Conservation (phyloP, 2,113 vertebrate genomes). For the Struthidea cinerea region DNA sequence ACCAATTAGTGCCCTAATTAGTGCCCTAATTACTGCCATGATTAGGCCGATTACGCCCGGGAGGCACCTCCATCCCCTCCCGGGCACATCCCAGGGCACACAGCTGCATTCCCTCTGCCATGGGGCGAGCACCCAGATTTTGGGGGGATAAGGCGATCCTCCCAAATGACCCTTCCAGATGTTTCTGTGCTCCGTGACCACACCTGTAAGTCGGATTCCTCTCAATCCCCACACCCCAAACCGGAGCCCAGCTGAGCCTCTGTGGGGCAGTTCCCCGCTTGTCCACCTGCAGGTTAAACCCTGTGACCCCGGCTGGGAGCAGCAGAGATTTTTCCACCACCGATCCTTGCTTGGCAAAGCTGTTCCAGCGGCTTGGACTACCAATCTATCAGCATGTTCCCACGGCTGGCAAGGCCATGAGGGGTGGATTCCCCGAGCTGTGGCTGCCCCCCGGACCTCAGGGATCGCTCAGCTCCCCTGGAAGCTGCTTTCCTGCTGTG, state of each 20-base stretch:
- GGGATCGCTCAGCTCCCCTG: background rate
- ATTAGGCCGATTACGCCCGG: background rate
- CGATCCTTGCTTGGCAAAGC: background rate
- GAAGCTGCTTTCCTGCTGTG: background rate
- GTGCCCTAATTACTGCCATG: background rate
- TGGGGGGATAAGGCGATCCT: background rate
- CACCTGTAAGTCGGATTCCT: background rate
- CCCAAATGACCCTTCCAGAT: background rate
- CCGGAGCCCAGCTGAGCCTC: background rate
- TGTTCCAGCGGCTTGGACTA: background rate
- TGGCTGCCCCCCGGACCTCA: background rate
- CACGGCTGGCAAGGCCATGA: background rate
- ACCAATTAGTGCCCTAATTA: background rate
- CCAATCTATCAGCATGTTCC: background rate
- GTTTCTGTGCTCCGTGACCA: background rate
- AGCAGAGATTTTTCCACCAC: background rate
- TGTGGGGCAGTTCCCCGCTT: background rate
- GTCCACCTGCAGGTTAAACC: background rate
- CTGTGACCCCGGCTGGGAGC: background rate
- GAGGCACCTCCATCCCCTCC: background rate
- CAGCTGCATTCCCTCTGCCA: background rate
- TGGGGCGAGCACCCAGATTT: accelerated
- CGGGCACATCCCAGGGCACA: background rate
- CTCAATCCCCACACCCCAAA: background rate
- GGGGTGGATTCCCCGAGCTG: background rate